Evolutionary conservation across 2,797 vertebrate genomes (phyloP).

Genomic region (Sebastes baramenuke): DNA sequence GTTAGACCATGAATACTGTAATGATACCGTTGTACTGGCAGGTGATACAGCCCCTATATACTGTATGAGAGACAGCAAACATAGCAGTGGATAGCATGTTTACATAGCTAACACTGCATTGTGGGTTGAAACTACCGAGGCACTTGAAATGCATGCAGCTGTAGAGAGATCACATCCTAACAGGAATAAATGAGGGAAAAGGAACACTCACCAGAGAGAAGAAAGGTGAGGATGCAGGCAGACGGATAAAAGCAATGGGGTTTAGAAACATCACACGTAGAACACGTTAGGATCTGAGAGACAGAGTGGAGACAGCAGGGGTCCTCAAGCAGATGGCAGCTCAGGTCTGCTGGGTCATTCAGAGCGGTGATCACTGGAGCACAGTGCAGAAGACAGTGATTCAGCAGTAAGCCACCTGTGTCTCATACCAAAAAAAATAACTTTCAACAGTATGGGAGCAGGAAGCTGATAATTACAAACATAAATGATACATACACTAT

Average conservation of each 20-base stretch:
- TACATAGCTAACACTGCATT: constrained; percentile 17
- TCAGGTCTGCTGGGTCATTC: constrained; percentile 63
- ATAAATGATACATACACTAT: not conserved
- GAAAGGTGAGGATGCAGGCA: not conserved
- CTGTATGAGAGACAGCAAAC: constrained; percentile 7
- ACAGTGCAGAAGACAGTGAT: constrained; percentile 46
- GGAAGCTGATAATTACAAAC: not conserved
- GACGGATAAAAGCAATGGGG: constrained; percentile 6
- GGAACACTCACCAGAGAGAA: not conserved
- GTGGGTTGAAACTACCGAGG: constrained; percentile 21
- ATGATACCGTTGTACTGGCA: not conserved
- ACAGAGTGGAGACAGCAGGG: constrained; percentile 34
- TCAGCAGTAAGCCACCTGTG: constrained; percentile 63
- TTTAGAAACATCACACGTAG: constrained; percentile 34
- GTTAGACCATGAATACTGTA: constrained; percentile 18
- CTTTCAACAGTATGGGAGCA: not conserved
- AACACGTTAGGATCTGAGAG: constrained; percentile 46
- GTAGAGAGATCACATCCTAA: constrained; percentile 12
- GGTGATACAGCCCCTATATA: constrained; percentile 1
- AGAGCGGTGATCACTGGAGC: constrained; percentile 53
- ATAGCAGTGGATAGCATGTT: constrained; percentile 17
- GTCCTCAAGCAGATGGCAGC: constrained; percentile 63
- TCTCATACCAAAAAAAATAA: constrained; percentile 24
- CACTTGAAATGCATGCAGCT: not conserved
- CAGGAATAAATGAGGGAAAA: constrained; percentile 14